Percentiles rank a stretch among this genome's conserved stretches.
Conservation (phyloP, 2,888 invertebrate genomes). For the Apodemia hepburni region DNA sequence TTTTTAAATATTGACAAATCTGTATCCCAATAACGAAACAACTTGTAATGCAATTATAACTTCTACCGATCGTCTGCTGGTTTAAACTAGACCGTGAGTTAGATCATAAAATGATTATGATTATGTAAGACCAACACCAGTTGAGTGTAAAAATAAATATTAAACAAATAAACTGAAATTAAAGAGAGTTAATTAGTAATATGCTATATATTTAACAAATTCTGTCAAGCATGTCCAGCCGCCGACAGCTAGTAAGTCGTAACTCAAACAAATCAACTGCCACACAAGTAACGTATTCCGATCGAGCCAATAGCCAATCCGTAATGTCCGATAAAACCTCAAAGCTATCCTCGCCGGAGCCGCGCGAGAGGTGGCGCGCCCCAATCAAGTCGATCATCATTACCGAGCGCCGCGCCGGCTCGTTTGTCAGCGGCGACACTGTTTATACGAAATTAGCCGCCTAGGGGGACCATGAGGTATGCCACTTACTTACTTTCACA, state of each 20-base stretch:
- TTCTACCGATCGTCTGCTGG: no score
- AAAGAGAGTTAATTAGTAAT: no score
- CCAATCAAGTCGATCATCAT: conserved; percentile 5
- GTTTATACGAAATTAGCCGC: neutral
- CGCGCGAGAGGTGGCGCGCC: neutral
- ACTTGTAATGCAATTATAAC: no score
- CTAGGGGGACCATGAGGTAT: neutral
- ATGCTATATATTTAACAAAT: no score
- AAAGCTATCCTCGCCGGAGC: neutral
- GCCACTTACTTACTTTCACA: no score
- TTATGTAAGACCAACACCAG: no score
- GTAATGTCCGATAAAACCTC: neutral
- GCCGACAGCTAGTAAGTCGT: neutral
- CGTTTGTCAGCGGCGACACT: conserved; percentile 1
- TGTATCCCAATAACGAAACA: no score
- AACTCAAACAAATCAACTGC: neutral
- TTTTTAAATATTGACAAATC: no score
- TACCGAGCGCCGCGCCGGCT: neutral
- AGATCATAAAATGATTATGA: no score
- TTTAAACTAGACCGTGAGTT: no score
- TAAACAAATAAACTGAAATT: no score
- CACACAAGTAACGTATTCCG: neutral
- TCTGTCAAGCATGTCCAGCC: neutral
- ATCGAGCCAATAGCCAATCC: neutral
- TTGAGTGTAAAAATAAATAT: no score